A percentile compares a stretch with the other conserved stretches of the same genome.
phyloP scores from a whole-genome alignment of 2,797 vertebrate genomes.

The Rhyacichthys aspro region DNA sequence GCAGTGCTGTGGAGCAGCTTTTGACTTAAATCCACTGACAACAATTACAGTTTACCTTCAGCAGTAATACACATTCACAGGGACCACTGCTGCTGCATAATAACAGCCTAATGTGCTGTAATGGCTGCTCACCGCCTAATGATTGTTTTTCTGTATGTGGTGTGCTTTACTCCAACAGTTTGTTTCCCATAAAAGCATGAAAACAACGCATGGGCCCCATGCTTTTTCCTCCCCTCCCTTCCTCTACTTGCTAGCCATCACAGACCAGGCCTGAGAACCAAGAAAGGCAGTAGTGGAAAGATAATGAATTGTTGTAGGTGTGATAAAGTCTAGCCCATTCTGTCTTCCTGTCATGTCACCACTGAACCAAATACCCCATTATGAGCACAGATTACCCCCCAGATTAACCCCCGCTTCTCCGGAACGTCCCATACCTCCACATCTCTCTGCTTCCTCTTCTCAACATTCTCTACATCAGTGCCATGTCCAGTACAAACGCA shows the following conservation, averaged over 20 bases:
- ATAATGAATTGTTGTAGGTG: too few species aligned
- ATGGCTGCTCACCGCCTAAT: conserved; percentile 49
- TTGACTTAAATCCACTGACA: not conserved
- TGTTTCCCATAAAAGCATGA: conserved; percentile 48
- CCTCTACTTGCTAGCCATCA: conserved; percentile 23
- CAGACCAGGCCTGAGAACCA: conserved; percentile 3
- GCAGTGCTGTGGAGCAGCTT: not conserved
- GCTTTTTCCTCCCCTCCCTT: conserved; percentile 41
- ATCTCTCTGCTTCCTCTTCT: conserved; percentile 1
- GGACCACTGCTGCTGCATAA: conserved; percentile 29
- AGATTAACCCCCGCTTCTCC: conserved; percentile 15
- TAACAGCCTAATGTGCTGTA: conserved; percentile 49
- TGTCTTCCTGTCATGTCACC: too few species aligned
- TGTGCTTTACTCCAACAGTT: conserved; percentile 40
- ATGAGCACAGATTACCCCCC: too few species aligned
- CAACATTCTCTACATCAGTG: conserved; percentile 8
- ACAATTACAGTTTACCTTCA: not conserved
- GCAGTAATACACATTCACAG: not conserved
- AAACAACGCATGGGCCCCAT: conserved; percentile 30
- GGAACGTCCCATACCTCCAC: conserved; percentile 12
- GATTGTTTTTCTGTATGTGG: conserved; percentile 57
- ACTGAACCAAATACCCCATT: not conserved
- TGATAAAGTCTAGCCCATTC: too few species aligned
- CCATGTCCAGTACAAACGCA: not conserved
- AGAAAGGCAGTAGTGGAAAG: not conserved